A percentile compares a stretch with the other conserved stretches of the same genome.
Evolutionary conservation across 2,113 vertebrate species (phyloP).

Genomic region (Psittacus erithacus): DNA sequence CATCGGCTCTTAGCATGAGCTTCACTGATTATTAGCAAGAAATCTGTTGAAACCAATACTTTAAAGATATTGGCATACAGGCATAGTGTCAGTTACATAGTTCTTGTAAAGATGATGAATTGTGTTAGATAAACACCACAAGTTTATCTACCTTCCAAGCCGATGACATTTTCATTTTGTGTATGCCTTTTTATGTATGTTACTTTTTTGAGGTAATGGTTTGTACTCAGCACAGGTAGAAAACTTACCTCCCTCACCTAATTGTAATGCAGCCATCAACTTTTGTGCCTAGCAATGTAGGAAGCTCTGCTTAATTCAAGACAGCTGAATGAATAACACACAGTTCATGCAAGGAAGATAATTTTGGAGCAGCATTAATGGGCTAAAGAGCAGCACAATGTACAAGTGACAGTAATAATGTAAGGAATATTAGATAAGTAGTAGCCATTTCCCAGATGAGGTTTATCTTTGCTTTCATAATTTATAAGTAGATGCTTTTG

Average conservation of each 20-base stretch:
- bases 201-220: background rate
- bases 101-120: background rate
- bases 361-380: constrained; percentile 2
- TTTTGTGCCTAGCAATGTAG: background rate
- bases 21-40: background rate
- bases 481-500: background rate
- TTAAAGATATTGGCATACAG: background rate
- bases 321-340: constrained; percentile 11
- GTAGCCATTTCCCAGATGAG: background rate
- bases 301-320: constrained; percentile 1
- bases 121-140: background rate
- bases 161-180: background rate
- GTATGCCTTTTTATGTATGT: background rate
- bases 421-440: background rate
- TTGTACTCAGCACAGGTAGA: background rate
- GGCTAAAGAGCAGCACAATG: background rate
- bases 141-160: background rate
- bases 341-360: background rate
- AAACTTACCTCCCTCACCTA: background rate
- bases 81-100: background rate
- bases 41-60: background rate
- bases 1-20: background rate
- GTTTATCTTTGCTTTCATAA: background rate
- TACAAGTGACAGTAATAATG: background rate
- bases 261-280: constrained; percentile 6